A percentile compares a stretch with the other conserved stretches of the same genome.
Conservation (phyloP, 2,888 invertebrate genomes). For the Sarcophaga carnaria region DNA sequence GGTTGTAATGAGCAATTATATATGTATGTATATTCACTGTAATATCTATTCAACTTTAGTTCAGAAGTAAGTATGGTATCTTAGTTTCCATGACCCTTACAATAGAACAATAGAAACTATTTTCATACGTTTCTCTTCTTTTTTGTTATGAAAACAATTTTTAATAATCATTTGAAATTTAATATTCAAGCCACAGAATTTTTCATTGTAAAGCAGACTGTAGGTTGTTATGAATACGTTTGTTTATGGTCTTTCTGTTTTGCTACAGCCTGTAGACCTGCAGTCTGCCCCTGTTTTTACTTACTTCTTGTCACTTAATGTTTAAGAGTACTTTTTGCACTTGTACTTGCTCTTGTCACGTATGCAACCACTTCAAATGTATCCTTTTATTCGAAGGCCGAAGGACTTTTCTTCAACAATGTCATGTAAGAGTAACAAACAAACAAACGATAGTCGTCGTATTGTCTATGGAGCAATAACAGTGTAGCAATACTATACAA, state of each 20-base stretch:
- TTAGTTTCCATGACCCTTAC: background rate
- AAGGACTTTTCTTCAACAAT: constrained; percentile 29
- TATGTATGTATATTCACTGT: too few species aligned
- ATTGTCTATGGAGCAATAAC: constrained; percentile 24
- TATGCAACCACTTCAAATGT: constrained; percentile 62
- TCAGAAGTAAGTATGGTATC: too few species aligned
- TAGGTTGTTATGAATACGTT: background rate
- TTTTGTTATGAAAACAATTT: background rate
- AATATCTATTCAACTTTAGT: too few species aligned
- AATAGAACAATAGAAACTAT: background rate
- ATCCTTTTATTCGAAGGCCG: constrained; percentile 58
- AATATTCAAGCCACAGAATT: constrained; percentile 3
- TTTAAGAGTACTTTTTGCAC: constrained; percentile 42
- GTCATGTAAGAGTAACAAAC: background rate
- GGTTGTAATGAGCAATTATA: too few species aligned
- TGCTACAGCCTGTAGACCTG: background rate
- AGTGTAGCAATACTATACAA: constrained; percentile 27
- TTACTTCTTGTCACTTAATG: background rate
- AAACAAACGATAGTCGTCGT: constrained; percentile 22
- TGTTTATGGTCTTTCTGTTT: background rate
- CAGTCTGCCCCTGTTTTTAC: background rate
- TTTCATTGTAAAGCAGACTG: background rate
- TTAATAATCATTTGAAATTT: constrained; percentile 17
- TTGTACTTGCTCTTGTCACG: constrained; percentile 67
- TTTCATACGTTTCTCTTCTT: background rate